Evolutionary conservation across 2,113 vertebrate species (phyloP).

Genomic region (Anolis carolinensis): DNA sequence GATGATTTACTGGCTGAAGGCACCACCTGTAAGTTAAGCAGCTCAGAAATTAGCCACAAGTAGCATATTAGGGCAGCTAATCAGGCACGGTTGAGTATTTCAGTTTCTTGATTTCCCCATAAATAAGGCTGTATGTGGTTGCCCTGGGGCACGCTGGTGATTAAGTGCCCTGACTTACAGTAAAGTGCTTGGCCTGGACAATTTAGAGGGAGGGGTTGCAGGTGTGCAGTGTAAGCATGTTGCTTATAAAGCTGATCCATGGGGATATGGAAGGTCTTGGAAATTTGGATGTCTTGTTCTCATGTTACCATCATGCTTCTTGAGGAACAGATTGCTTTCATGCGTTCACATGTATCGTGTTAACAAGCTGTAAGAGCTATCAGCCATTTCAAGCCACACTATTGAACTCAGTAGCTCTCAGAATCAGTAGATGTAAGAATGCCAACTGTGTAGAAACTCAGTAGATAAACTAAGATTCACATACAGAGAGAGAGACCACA

Average conservation of each 20-base stretch:
- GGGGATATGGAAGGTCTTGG: conserved; percentile 26
- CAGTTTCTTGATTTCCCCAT: conserved; percentile 92
- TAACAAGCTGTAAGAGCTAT: conserved; percentile 45
- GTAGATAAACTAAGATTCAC: neutral
- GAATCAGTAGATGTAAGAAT: neutral
- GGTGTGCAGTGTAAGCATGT: conserved; percentile 59
- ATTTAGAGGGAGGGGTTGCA: conserved; percentile 60
- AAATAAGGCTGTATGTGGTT: conserved; percentile 87
- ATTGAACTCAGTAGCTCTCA: conserved; percentile 18
- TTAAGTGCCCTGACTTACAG: conserved; percentile 92
- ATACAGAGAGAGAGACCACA: too few relatives aligned
- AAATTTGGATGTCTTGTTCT: conserved; percentile 46
- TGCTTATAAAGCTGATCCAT: conserved; percentile 45
- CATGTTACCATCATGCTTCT: conserved; percentile 57
- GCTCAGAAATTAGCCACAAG: conserved; percentile 98
- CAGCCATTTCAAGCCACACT: conserved; percentile 35
- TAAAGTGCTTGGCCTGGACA: conserved; percentile 80
- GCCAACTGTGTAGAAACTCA: neutral
- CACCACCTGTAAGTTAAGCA: conserved; percentile 93
- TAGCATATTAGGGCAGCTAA: conserved; percentile 97
- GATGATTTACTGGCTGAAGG: conserved; percentile 88
- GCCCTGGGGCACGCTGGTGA: conserved; percentile 87
- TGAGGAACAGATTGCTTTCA: conserved; percentile 64
- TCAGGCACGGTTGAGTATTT: conserved; percentile 93
- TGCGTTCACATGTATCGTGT: conserved; percentile 51